These are phyloP conservation scores for Spheniscus mendiculus DNA, from an alignment of 2,113 vertebrate genomes.

Conservation along the genomic window DNA sequence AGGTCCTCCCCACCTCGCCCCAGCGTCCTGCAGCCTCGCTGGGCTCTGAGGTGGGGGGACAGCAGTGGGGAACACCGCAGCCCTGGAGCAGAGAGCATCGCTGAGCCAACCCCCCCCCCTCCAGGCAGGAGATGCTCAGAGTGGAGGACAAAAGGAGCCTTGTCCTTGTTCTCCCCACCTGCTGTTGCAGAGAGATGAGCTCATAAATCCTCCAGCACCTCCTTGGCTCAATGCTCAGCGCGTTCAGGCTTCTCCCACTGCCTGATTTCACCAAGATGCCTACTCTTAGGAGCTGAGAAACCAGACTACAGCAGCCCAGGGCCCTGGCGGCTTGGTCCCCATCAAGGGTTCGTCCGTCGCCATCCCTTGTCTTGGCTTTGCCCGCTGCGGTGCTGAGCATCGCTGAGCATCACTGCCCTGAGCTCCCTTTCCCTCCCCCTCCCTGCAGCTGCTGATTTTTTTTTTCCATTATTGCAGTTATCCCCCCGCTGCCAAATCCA, in stretches of 20 bases:
- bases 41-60: not conserved
- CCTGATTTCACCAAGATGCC: not conserved
- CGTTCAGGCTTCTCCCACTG: not conserved
- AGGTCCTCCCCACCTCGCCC: not conserved
- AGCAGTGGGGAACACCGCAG: not conserved
- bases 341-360: rapidly evolving
- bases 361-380: not conserved
- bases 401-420: rapidly evolving
- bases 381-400: not conserved
- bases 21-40: rapidly evolving
- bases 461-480: not conserved
- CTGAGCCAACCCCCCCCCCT: not conserved
- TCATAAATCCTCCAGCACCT: not conserved
- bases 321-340: not conserved
- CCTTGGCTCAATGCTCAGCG: not conserved
- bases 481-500: not conserved
- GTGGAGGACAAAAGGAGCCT: not conserved
- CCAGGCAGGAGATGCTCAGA: not conserved
- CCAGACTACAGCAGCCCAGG: not conserved
- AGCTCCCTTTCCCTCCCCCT: not conserved
- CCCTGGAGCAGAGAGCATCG: not conserved
- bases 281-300: not conserved
- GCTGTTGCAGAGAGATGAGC: not conserved
- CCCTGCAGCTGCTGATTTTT: not conserved
- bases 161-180: not conserved